These are phyloP conservation scores for Loris lydekkerianus DNA, from an alignment of 2,797 vertebrate genomes.

Conservation along the genomic window DNA sequence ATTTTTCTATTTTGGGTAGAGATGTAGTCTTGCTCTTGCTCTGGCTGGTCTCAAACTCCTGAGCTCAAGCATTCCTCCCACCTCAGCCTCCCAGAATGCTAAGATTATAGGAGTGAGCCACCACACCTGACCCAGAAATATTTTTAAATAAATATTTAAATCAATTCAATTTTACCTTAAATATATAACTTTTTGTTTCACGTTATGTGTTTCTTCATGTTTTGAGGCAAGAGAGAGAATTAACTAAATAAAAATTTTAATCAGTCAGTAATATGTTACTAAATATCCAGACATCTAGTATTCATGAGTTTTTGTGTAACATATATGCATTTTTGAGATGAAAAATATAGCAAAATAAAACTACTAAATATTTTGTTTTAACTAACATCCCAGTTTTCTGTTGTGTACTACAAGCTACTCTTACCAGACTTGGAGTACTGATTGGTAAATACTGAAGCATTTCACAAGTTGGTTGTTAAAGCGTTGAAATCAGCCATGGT, in stretches of 20 bases:
- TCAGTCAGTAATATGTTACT: not conserved
- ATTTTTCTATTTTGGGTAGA: too few species aligned
- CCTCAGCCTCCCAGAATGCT: too few species aligned
- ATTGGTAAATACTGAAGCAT: constrained; percentile 34
- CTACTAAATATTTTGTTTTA: constrained; percentile 11
- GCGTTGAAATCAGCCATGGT: not conserved
- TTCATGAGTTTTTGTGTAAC: constrained; percentile 20
- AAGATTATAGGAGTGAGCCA: too few species aligned
- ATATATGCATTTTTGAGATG: constrained; percentile 3
- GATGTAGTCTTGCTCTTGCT: too few species aligned
- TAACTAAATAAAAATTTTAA: constrained; percentile 19
- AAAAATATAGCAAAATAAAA: constrained; percentile 50
- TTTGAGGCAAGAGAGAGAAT: not conserved
- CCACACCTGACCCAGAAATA: not conserved
- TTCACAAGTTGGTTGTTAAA: not conserved
- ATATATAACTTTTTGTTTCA: not conserved
- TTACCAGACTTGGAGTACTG: not conserved
- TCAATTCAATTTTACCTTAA: constrained; percentile 42
- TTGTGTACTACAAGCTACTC: not conserved
- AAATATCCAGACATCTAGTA: constrained; percentile 3
- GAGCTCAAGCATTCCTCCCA: too few species aligned
- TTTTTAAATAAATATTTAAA: constrained; percentile 19
- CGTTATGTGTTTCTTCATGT: constrained; percentile 3
- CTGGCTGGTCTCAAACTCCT: too few species aligned
- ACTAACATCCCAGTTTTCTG: not conserved